A percentile compares a stretch with the other conserved stretches of the same genome.
Conservation (phyloP, 2,888 invertebrate species). For the Patella depressa region DNA sequence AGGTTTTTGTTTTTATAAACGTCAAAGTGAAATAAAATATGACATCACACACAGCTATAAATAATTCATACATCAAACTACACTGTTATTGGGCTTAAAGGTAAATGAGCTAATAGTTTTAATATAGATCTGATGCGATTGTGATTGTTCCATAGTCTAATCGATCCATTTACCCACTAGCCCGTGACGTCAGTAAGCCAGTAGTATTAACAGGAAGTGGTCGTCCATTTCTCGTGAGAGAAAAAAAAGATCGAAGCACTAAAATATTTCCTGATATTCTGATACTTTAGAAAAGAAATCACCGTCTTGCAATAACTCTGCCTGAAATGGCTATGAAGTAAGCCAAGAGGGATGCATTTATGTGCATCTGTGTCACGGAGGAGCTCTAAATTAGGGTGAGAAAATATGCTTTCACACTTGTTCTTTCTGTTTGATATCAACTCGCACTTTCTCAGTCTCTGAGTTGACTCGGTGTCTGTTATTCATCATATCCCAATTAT, state of each 20-base stretch:
- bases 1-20: too few species aligned
- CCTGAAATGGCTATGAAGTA: constrained; percentile 17
- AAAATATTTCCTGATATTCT: too few species aligned
- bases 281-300: too few species aligned
- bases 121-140: constrained; percentile 4
- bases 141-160: neutral
- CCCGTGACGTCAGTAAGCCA: neutral
- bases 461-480: too few species aligned
- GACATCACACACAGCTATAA: too few species aligned
- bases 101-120: constrained; percentile 1
- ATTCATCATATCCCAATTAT: too few species aligned
- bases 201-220: neutral
- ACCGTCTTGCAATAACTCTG: neutral
- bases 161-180: neutral
- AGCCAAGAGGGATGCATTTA: constrained; percentile 32
- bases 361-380: constrained; percentile 21
- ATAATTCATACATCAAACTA: neutral
- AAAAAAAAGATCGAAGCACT: too few species aligned
- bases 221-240: neutral
- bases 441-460: too few species aligned
- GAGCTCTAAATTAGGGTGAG: constrained; percentile 34
- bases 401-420: neutral
- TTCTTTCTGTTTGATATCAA: too few species aligned
- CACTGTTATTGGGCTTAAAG: neutral
- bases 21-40: too few species aligned